phyloP scores from a whole-genome alignment of 2,888 invertebrate genomes.

The Sarcophaga carnaria region DNA sequence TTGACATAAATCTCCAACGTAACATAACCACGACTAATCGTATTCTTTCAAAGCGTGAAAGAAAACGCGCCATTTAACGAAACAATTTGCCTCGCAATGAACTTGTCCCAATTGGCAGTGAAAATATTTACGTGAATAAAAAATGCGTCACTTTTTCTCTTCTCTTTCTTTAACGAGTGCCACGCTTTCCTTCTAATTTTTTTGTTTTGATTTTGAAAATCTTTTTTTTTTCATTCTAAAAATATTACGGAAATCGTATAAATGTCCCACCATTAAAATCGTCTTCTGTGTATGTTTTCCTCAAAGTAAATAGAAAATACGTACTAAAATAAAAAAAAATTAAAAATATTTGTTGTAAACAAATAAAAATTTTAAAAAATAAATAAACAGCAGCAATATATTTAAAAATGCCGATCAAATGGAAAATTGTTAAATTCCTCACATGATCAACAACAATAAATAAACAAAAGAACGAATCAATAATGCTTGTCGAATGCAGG shows the following conservation, averaged over 20 bases:
- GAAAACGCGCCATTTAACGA: constrained; percentile 21
- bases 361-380: not conserved
- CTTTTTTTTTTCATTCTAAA: constrained; percentile 25
- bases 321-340: not conserved
- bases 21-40: too few species aligned
- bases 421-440: not conserved
- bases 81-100: constrained; percentile 40
- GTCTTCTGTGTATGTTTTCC: not conserved
- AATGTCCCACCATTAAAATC: not conserved
- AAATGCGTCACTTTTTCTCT: constrained; percentile 42
- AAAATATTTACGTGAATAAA: constrained; percentile 41
- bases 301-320: constrained; percentile 11
- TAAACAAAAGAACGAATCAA: not conserved
- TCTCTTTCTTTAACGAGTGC: constrained; percentile 27
- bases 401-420: not conserved
- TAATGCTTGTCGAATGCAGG: too few species aligned
- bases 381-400: not conserved
- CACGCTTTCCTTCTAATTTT: constrained; percentile 40
- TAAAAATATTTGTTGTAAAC: not conserved
- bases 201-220: not conserved
- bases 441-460: not conserved
- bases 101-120: constrained; percentile 62
- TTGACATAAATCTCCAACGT: too few species aligned
- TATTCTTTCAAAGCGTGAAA: not conserved
- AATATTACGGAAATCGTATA: not conserved